Evolutionary conservation across 2,797 vertebrate species (phyloP), one percentile per base, ranked within the genome.

Genomic region (Ctenopoma multispine): DNA sequence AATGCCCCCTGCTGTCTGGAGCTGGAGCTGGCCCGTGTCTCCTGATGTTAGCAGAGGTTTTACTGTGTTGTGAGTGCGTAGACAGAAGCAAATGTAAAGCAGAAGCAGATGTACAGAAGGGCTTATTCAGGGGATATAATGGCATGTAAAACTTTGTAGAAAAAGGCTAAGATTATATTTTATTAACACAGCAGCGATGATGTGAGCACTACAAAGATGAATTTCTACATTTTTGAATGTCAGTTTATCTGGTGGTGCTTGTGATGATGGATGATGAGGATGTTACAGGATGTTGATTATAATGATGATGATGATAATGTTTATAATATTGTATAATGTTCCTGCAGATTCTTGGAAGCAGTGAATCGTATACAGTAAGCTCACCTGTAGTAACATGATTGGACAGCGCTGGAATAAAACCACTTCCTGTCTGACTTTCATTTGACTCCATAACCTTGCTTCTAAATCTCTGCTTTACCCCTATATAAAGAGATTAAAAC

Each of bases 351-450:
- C 18, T 55, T 50, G 67, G 73, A 77, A 71, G 71, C 55, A 70
- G 70, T 66, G 47, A 77, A 38, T 68, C 55, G 60, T 53, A 49
- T 73, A 64, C 60, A 57, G 62, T 34, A 59, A 72, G 44, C 72
- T 81, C 81, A 77, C 77, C 77, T 86, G 87, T 71, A 79, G 81
- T 54, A 49, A 74, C 60, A 74, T 79, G 80, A 88, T 62, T 83
- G 84, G 87, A 89, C 84, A 90, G 84, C 75, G 84, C 72, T 90
- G 86, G 87, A 93, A 92, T 93, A 92, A 93, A 92, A 89, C 83
- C 82, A 87, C 88, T 89, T 89, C 77, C 88, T 91, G 85, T 91
- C 85, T 91, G 89, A 92, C 86, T 89, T 89, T 90, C 54, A 75
- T 77, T 79, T 43, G 77, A 76, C 79, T 89, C 68, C 10, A 1